Evolutionary conservation across 2,888 invertebrate genomes (phyloP).

Genomic region (Rhodophaea formosa): DNA sequence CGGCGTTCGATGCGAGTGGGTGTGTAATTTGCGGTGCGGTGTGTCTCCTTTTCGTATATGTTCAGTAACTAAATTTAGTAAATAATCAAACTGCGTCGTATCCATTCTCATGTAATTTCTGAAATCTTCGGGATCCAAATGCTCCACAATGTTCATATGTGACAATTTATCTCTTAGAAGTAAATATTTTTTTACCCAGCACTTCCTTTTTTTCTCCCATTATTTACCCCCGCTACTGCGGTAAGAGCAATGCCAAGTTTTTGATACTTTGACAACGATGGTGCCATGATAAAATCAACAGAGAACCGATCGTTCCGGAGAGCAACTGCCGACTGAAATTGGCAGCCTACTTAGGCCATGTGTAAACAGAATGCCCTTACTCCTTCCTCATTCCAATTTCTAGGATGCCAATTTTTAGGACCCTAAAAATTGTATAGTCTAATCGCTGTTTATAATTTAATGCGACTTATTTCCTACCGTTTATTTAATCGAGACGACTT

Average conservation of each 20-base stretch:
- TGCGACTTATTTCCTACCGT: no score
- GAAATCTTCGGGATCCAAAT: background rate
- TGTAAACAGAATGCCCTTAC: constrained; percentile 1
- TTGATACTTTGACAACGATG: background rate
- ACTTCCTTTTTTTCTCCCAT: background rate
- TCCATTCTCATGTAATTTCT: background rate
- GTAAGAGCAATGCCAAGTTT: background rate
- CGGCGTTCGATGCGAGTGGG: no score
- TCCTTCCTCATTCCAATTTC: background rate
- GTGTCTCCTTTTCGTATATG: no score
- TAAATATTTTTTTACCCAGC: background rate
- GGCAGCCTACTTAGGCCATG: constrained; percentile 3
- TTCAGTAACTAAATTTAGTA: no score
- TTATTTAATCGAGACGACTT: no score
- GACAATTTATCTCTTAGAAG: background rate
- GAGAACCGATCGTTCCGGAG: no score
- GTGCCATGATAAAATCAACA: background rate
- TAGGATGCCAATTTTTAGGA: constrained; percentile 1
- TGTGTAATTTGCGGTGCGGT: no score
- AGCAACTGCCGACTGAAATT: background rate
- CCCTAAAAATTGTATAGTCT: no score
- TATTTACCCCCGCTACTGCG: background rate
- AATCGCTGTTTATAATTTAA: no score
- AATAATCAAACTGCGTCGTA: background rate
- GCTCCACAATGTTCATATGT: background rate